Percentiles rank a stretch among this genome's conserved stretches.
phyloP scores from a whole-genome alignment of 2,888 invertebrate genomes.

The Brachyptera risi region DNA sequence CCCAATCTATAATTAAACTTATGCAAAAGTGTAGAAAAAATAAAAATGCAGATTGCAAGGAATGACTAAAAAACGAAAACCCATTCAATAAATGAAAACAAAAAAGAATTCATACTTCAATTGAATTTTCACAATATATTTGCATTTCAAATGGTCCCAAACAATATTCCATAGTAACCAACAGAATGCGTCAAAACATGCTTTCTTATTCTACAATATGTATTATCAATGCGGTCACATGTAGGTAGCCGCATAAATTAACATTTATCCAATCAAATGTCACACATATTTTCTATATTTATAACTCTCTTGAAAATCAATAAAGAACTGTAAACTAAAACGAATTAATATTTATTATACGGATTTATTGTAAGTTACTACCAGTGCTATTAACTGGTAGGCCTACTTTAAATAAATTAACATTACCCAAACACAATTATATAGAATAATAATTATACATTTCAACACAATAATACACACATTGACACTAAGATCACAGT shows the following conservation, averaged over 20 bases:
- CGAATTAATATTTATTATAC: no score
- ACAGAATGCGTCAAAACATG: conserved; percentile 1
- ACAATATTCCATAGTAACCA: conserved; percentile 24
- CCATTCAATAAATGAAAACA: no score
- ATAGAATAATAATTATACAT: not conserved
- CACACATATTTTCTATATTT: conserved; percentile 10
- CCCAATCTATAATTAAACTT: no score
- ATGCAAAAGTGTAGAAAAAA: no score
- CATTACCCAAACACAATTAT: conserved; percentile 5
- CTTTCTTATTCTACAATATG: not conserved
- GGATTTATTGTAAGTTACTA: no score
- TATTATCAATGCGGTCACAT: no score
- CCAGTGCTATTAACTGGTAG: no score
- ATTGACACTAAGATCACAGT: conserved; percentile 18
- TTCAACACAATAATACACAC: not conserved
- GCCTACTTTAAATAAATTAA: not conserved
- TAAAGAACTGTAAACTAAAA: no score
- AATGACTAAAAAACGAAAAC: no score
- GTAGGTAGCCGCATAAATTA: no score
- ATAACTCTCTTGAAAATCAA: not conserved
- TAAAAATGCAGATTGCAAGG: no score
- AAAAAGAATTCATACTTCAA: not conserved
- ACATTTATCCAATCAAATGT: no score
- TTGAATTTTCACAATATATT: conserved; percentile 1
- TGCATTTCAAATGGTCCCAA: conserved; percentile 26